A percentile compares a stretch with the other conserved stretches of the same genome.
Evolutionary conservation across 2,113 vertebrate species (phyloP).

Genomic region (Urocynchramus pylzowi): DNA sequence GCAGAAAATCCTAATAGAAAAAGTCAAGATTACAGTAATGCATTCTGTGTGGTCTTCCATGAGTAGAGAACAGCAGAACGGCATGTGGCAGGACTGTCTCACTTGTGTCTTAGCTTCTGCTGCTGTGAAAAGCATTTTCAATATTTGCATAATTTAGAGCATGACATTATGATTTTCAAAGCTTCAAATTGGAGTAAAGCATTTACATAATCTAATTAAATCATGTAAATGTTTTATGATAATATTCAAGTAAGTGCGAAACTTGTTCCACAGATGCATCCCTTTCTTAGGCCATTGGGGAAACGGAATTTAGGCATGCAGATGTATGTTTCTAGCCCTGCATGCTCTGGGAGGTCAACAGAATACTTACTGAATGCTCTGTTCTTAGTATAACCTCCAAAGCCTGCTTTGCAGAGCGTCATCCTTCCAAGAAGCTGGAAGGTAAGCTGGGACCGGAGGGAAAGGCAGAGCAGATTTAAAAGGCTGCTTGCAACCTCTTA

Average conservation of each 20-base stretch:
- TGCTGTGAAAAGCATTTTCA: conserved; percentile 42
- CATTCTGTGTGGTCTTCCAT: neutral
- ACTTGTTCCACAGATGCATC: neutral
- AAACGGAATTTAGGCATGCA: neutral
- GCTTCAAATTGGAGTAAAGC: conserved; percentile 20
- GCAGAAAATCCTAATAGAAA: neutral
- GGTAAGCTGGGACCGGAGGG: conserved; percentile 38
- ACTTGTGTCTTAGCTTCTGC: conserved; percentile 3
- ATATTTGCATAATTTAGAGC: conserved; percentile 55
- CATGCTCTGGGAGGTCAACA: neutral
- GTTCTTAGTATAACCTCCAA: neutral
- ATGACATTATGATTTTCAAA: conserved; percentile 45
- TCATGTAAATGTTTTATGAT: conserved; percentile 52
- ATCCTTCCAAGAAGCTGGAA: conserved; percentile 34
- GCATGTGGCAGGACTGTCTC: neutral
- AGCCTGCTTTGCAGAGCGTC: neutral
- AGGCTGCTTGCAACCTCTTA: conserved; percentile 42
- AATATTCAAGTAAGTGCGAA: conserved; percentile 37
- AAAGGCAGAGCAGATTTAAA: conserved; percentile 57
- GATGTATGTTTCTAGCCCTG: neutral
- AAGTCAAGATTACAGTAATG: neutral
- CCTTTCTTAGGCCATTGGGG: neutral
- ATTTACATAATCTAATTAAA: conserved; percentile 66
- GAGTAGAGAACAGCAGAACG: neutral
- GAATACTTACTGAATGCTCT: neutral